Percentiles rank a stretch among this genome's conserved stretches.
phyloP scores from a whole-genome alignment of 2,888 invertebrate genomes.

The Chloromyia formosa region DNA sequence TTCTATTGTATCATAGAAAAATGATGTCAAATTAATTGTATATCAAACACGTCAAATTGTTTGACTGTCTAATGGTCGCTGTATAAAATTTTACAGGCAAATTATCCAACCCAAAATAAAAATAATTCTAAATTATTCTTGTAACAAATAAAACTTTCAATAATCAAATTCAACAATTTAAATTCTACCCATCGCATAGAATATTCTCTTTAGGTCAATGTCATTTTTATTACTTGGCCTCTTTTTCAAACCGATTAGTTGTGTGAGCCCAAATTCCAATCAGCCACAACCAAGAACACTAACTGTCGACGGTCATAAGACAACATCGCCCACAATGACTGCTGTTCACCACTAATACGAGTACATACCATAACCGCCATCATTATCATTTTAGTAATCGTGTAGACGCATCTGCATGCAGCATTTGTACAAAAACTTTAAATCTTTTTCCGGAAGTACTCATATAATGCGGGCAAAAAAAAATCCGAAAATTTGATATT shows the following conservation, averaged over 20 bases:
- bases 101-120: no score
- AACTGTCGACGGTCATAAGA: not conserved
- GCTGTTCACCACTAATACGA: no score
- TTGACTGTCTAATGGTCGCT: no score
- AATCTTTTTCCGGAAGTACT: not conserved
- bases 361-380: not conserved
- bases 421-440: not conserved
- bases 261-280: not conserved
- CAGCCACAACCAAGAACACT: not conserved
- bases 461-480: not conserved
- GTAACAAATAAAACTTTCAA: no score
- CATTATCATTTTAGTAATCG: no score
- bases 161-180: no score
- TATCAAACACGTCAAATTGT: no score
- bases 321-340: not conserved
- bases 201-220: slow-evolving; percentile 30
- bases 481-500: slow-evolving; percentile 1
- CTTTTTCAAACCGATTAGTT: not conserved
- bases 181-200: no score
- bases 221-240: slow-evolving; percentile 18
- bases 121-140: no score
- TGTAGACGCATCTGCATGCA: not conserved
- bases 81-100: no score
- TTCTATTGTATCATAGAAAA: no score
- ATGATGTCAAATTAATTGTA: no score